Evolutionary conservation across 2,888 invertebrate genomes (phyloP).

Genomic region (Drosophila maculinotata): DNA sequence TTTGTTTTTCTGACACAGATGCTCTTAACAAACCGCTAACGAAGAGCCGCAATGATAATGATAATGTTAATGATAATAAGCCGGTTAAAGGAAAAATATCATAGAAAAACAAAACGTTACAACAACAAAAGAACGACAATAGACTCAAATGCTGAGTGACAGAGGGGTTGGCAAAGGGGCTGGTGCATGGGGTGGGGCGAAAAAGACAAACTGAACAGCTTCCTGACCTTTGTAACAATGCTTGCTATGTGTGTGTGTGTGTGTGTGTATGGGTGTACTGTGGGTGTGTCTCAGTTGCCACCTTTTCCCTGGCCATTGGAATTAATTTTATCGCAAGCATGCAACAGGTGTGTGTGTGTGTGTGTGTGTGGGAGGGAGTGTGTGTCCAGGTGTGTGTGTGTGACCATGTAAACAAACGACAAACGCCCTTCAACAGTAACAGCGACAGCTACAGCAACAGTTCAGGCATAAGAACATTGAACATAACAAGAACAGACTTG

Average conservation of each 20-base stretch:
- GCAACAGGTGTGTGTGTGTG: conserved; percentile 56
- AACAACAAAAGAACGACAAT: conserved; percentile 16
- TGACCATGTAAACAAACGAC: conserved; percentile 53
- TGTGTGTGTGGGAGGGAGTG: conserved; percentile 1
- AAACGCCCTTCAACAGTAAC: conserved; percentile 22
- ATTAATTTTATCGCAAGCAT: conserved; percentile 57
- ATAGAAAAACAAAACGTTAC: conserved; percentile 9
- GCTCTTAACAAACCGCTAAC: conserved; percentile 37
- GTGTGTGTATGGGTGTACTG: conserved; percentile 8
- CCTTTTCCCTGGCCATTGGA: conserved; percentile 36
- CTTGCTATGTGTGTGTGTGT: conserved; percentile 17
- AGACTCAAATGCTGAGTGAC: conserved; percentile 2
- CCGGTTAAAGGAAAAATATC: conserved; percentile 34
- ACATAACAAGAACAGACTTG: conserved; percentile 33
- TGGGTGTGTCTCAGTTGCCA: conserved; percentile 8
- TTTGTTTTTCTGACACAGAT: conserved; percentile 29
- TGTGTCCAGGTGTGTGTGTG: conserved; percentile 3
- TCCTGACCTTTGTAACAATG: conserved; percentile 53
- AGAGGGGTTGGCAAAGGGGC: not conserved
- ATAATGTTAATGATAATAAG: conserved; percentile 44
- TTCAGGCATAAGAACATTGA: conserved; percentile 30
- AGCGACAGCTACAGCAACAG: conserved; percentile 14
- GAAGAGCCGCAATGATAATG: conserved; percentile 34
- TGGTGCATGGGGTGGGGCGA: not conserved
- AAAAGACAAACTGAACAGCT: conserved; percentile 22